These are phyloP conservation scores for Luperina nickerlii DNA, from an alignment of 2,888 invertebrate genomes.

Conservation along the genomic window DNA sequence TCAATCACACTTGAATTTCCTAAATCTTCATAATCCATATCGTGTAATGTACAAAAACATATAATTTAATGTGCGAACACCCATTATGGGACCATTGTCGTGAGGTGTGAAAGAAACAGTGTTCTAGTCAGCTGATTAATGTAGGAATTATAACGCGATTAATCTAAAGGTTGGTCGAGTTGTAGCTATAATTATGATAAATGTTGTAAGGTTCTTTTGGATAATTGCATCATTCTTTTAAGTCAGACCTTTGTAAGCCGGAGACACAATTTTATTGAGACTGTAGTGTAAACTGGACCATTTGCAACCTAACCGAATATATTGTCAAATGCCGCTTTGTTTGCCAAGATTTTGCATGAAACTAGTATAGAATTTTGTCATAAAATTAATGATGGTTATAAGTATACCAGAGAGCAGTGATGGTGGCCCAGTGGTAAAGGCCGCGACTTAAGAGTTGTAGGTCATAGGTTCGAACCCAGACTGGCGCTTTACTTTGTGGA, in stretches of 20 bases:
- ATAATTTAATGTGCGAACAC: slow-evolving; percentile 55
- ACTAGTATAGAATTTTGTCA: too few relatives aligned
- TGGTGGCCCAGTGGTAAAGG: too few relatives aligned
- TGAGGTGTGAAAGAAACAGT: slow-evolving; percentile 21
- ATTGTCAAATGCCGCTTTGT: background rate
- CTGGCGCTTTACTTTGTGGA: too few relatives aligned
- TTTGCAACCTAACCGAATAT: background rate
- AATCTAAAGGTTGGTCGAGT: slow-evolving; percentile 12
- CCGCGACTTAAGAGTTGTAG: too few relatives aligned
- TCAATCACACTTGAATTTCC: slow-evolving; percentile 9
- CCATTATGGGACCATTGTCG: slow-evolving; percentile 37
- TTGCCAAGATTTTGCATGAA: background rate
- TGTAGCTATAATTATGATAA: slow-evolving; percentile 18
- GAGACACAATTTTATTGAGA: background rate
- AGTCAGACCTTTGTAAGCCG: background rate
- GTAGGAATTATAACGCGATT: slow-evolving; percentile 41
- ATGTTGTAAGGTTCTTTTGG: slow-evolving; percentile 13
- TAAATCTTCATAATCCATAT: slow-evolving; percentile 26
- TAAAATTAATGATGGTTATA: too few relatives aligned
- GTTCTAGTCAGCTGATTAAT: slow-evolving; percentile 25
- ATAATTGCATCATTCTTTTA: slow-evolving; percentile 35
- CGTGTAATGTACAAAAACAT: slow-evolving; percentile 26
- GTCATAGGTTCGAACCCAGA: too few relatives aligned
- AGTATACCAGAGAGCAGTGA: too few relatives aligned
- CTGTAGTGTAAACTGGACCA: background rate